These are phyloP conservation scores for Scotopteryx bipunctaria DNA, from an alignment of 2,888 invertebrate species.

Conservation along the genomic window DNA sequence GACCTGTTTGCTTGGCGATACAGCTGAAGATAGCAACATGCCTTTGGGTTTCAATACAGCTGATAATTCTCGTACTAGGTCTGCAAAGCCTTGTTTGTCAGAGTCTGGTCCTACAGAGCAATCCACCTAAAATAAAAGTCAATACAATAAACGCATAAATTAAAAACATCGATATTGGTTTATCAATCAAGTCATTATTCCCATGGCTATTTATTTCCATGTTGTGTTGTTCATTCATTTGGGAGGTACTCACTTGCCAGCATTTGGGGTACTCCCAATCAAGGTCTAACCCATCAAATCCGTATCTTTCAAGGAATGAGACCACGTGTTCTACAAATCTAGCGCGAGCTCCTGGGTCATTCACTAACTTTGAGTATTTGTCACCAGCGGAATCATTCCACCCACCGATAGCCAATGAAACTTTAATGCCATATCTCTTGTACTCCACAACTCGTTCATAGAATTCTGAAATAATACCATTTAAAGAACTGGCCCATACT, in stretches of 20 bases:
- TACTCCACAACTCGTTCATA: constrained; percentile 92
- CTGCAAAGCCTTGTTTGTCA: constrained; percentile 91
- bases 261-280: constrained; percentile 98
- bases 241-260: constrained; percentile 84
- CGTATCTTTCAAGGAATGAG: constrained; percentile 89
- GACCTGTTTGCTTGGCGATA: constrained; percentile 93
- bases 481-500: neutral
- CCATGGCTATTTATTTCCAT: no score
- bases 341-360: constrained; percentile 87
- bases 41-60: constrained; percentile 86
- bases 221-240: no score
- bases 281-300: constrained; percentile 96
- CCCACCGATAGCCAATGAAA: constrained; percentile 95
- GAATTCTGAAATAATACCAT: constrained; percentile 83
- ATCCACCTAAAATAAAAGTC: constrained; percentile 86
- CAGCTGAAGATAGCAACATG: constrained; percentile 90
- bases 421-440: constrained; percentile 91
- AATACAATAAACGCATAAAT: neutral
- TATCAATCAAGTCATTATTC: no score
- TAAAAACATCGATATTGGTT: no score
- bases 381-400: constrained; percentile 97
- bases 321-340: constrained; percentile 90
- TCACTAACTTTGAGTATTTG: constrained; percentile 93
- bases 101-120: constrained; percentile 92
- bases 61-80: constrained; percentile 88